These are phyloP conservation scores for Galerucella pusilla DNA, from an alignment of 2,888 invertebrate species.

Conservation along the genomic window DNA sequence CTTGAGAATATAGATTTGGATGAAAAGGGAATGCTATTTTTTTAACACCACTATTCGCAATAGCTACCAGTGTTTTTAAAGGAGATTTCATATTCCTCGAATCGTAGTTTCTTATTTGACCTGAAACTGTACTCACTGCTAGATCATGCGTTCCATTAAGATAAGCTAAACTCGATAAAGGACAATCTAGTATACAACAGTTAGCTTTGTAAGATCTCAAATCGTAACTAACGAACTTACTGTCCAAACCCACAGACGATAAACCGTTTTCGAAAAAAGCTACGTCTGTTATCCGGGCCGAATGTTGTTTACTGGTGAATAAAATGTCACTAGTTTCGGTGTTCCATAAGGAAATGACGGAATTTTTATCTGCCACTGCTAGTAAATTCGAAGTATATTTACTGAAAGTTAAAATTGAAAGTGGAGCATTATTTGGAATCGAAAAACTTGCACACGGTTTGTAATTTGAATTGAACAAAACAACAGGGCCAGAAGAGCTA, in stretches of 20 bases:
- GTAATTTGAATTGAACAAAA: conserved; percentile 47
- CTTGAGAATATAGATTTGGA: background rate
- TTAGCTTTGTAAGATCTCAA: conserved; percentile 41
- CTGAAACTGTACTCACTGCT: conserved; percentile 49
- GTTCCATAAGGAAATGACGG: conserved; percentile 50
- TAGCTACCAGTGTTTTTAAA: conserved; percentile 47
- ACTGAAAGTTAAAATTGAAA: conserved; percentile 47
- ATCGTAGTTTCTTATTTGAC: conserved; percentile 52
- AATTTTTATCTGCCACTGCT: conserved; percentile 50
- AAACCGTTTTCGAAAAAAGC: conserved; percentile 48
- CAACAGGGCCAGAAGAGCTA: conserved; percentile 46
- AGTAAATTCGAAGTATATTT: conserved; percentile 44
- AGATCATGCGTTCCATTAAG: conserved; percentile 47
- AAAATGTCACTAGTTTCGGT: conserved; percentile 45
- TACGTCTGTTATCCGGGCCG: conserved; percentile 48
- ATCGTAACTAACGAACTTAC: conserved; percentile 50
- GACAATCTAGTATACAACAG: conserved; percentile 47
- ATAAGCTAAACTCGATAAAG: conserved; percentile 49
- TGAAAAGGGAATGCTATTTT: conserved; percentile 48
- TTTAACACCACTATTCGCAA: conserved; percentile 45
- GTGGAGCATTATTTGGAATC: conserved; percentile 48
- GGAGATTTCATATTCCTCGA: conserved; percentile 50
- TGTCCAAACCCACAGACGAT: conserved; percentile 50
- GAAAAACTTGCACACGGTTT: conserved; percentile 49
- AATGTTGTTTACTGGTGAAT: conserved; percentile 44